A percentile compares a stretch with the other conserved stretches of the same genome.
phyloP scores from a whole-genome alignment of 2,888 invertebrate species.

The Drosophila leonis region DNA sequence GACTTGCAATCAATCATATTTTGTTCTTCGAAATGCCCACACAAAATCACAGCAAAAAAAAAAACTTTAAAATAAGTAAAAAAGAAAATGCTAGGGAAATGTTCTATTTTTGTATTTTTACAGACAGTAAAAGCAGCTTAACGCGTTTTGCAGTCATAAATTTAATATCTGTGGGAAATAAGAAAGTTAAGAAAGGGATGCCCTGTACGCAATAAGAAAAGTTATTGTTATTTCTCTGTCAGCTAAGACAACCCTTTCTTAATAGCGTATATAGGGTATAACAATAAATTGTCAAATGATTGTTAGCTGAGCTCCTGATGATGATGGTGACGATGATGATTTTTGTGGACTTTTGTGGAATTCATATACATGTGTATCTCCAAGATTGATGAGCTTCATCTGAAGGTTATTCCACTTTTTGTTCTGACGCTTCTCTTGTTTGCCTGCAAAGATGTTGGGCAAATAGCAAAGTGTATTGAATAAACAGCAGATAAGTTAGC shows the following conservation, averaged over 20 bases:
- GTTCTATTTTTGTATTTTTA: constrained; percentile 25
- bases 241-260: neutral
- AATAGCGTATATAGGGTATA: neutral
- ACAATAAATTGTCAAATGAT: constrained; percentile 6
- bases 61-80: neutral
- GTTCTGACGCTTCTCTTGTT: constrained; percentile 34
- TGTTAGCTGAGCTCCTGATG: neutral
- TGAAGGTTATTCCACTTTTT: constrained; percentile 72
- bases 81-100: neutral
- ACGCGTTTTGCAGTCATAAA: constrained; percentile 35
- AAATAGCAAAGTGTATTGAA: constrained; percentile 43
- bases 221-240: neutral
- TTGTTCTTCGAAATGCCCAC: neutral
- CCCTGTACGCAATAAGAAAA: neutral
- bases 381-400: constrained; percentile 63
- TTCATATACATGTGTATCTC: constrained; percentile 14
- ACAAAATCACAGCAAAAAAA: constrained; percentile 2
- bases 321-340: neutral
- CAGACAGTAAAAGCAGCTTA: constrained; percentile 35
- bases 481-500: constrained; percentile 58
- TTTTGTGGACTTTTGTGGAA: neutral
- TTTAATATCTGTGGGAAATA: constrained; percentile 4
- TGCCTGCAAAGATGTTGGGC: constrained; percentile 60
- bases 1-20: constrained; percentile 2
- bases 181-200: neutral